Conservation (phyloP, 2,113 vertebrate genomes). For the Scatophagus argus region DNA sequence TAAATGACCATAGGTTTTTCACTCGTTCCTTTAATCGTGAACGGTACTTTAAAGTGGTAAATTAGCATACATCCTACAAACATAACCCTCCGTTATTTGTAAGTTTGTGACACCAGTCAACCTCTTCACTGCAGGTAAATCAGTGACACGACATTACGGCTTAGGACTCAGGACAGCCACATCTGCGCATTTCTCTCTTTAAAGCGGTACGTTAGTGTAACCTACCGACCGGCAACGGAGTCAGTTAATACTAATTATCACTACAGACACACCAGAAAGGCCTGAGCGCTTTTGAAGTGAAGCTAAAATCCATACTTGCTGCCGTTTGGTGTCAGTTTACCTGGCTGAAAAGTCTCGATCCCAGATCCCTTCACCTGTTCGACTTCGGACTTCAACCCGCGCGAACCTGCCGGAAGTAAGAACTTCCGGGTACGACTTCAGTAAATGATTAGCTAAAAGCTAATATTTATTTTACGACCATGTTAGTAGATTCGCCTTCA, state of each 20-base stretch:
- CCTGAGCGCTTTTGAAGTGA: neutral
- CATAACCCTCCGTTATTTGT: too few species aligned
- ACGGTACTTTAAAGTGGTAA: too few species aligned
- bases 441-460: slow-evolving; percentile 21
- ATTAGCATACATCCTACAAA: neutral
- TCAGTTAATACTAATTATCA: too few species aligned
- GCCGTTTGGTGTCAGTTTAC: slow-evolving; percentile 12
- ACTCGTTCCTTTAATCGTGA: too few species aligned
- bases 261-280: neutral
- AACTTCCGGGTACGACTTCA: neutral
- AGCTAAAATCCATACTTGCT: neutral
- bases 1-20: too few species aligned
- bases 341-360: neutral
- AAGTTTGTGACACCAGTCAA: neutral
- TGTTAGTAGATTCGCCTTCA: neutral
- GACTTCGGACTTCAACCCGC: slow-evolving; percentile 21
- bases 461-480: too few species aligned
- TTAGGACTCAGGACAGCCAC: neutral
- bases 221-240: neutral
- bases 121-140: neutral
- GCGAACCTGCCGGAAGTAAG: neutral
- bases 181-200: too few species aligned
- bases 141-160: neutral
- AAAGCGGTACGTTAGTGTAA: neutral
- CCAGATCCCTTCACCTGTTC: neutral